Percentiles rank a stretch among this genome's conserved stretches.
Evolutionary conservation across 2,888 invertebrate species (phyloP).

Genomic region (Sabatieria punctata): DNA sequence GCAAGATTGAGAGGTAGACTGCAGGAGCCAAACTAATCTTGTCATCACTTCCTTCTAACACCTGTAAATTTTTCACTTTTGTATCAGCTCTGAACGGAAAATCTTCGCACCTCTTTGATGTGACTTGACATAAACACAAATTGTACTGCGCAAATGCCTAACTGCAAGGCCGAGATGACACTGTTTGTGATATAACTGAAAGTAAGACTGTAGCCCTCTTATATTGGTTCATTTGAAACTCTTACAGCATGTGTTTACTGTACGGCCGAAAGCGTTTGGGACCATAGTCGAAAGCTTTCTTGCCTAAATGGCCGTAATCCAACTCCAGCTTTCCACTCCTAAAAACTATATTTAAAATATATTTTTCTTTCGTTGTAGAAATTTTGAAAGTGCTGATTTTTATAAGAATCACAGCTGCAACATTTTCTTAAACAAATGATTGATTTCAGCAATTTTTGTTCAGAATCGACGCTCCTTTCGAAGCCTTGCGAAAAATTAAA

Average conservation of each 20-base stretch:
- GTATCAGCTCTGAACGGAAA: too few relatives aligned
- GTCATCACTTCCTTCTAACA: background rate
- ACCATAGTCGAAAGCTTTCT: slow-evolving; percentile 26
- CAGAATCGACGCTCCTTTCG: too few relatives aligned
- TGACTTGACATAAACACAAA: slow-evolving; percentile 6
- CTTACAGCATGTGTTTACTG: slow-evolving; percentile 19
- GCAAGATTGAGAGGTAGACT: slow-evolving; percentile 12
- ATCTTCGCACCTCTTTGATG: slow-evolving; percentile 3
- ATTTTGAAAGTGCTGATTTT: too few relatives aligned
- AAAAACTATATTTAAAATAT: too few relatives aligned
- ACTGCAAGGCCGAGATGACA: slow-evolving; percentile 18
- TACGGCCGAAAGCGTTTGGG: slow-evolving; percentile 15
- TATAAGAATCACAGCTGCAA: too few relatives aligned
- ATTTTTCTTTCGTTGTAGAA: too few relatives aligned
- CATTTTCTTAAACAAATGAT: too few relatives aligned
- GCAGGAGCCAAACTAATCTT: background rate
- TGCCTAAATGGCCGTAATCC: slow-evolving; percentile 35
- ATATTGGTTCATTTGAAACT: too few relatives aligned
- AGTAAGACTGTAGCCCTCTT: too few relatives aligned
- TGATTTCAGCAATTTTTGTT: too few relatives aligned
- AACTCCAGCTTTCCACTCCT: slow-evolving; percentile 22
- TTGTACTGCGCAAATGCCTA: slow-evolving; percentile 21
- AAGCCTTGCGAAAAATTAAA: too few relatives aligned
- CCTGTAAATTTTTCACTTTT: too few relatives aligned
- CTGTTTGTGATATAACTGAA: slow-evolving; percentile 20